These are phyloP conservation scores for Leptocoma aspasia DNA, from an alignment of 2,113 vertebrate species.

Conservation along the genomic window DNA sequence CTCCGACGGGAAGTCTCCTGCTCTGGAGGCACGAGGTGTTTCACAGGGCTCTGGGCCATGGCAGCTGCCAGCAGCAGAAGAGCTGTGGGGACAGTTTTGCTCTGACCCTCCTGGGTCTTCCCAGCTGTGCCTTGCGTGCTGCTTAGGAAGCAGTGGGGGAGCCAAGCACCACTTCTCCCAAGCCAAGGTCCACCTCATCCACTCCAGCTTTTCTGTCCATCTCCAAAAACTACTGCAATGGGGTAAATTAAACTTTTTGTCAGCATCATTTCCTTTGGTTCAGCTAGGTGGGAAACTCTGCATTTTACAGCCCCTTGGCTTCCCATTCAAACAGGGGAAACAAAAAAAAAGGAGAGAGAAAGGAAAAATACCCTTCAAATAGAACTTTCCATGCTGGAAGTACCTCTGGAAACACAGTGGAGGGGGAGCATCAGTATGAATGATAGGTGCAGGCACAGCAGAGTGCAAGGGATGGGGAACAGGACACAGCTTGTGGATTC, in stretches of 20 bases:
- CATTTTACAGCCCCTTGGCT: conserved; percentile 27
- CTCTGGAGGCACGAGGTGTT: not conserved
- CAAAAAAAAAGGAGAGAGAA: fast-evolving
- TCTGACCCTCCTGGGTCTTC: not conserved
- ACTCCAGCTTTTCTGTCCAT: not conserved
- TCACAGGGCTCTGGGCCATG: not conserved
- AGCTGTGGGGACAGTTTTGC: not conserved
- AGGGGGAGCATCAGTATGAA: not conserved
- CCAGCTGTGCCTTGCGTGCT: not conserved
- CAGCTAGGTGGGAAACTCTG: conserved; percentile 39
- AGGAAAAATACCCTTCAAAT: conserved; percentile 45
- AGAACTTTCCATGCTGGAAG: conserved; percentile 66
- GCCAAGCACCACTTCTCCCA: not conserved
- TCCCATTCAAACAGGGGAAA: not conserved
- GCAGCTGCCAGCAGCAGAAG: not conserved
- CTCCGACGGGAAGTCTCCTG: fast-evolving
- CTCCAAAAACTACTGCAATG: not conserved
- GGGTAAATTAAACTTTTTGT: conserved; percentile 24
- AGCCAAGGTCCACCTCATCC: not conserved
- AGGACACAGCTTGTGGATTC: not conserved
- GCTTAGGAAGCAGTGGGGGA: not conserved
- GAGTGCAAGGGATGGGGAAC: not conserved
- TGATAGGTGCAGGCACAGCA: not conserved
- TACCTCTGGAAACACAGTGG: conserved; percentile 34
- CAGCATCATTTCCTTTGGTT: conserved; percentile 42